These are phyloP conservation scores for Caenorhabditis macrosperma DNA, from an alignment of 2,888 invertebrate genomes.

Conservation along the genomic window DNA sequence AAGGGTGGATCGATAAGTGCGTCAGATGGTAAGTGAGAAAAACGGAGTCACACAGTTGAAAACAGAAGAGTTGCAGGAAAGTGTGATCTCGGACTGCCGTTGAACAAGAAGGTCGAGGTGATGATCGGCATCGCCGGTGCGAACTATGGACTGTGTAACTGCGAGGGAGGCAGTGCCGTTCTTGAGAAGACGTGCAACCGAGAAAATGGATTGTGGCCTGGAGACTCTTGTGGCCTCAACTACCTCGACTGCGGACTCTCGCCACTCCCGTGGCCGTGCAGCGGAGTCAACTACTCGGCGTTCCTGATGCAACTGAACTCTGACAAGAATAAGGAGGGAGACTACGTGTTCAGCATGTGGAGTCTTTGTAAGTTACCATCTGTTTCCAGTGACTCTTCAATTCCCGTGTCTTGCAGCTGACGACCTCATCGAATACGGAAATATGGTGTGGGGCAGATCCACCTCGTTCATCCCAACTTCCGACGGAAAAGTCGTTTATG, in stretches of 20 bases:
- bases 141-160: conserved; percentile 76
- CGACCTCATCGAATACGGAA: conserved; percentile 70
- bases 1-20: conserved; percentile 62
- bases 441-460: conserved; percentile 71
- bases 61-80: no score
- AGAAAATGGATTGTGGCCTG: conserved; percentile 71
- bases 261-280: conserved; percentile 63
- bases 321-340: conserved; percentile 62
- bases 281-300: conserved; percentile 49
- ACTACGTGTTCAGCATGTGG: conserved; percentile 68
- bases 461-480: conserved; percentile 71
- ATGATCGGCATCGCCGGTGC: conserved; percentile 76
- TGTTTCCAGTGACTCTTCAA: not conserved
- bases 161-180: conserved; percentile 64
- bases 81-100: conserved; percentile 67
- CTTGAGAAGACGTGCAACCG: conserved; percentile 71
- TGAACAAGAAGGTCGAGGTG: conserved; percentile 69
- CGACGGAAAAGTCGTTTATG: conserved; percentile 61
- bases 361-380: conserved; percentile 58
- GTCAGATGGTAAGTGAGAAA: no score
- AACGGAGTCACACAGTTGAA: no score
- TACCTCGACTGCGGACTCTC: conserved; percentile 63
- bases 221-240: conserved; percentile 72
- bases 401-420: conserved; percentile 59
- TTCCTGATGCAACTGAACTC: conserved; percentile 66